These are phyloP conservation scores for Marronus borbonicus DNA, from an alignment of 2,888 invertebrate genomes.

Conservation along the genomic window DNA sequence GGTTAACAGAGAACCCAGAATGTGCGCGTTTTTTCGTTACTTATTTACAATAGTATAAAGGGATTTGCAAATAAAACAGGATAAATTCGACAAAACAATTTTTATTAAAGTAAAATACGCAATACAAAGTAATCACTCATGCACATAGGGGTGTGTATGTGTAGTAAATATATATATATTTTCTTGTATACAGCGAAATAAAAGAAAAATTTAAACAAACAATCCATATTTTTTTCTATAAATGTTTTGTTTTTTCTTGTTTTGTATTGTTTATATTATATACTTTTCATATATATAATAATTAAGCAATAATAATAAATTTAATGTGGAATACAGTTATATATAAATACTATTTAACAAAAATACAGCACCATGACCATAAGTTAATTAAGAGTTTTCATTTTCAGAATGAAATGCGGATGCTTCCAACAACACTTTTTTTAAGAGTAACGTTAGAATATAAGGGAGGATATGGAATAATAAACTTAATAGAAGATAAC, in stretches of 20 bases:
- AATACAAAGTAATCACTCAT: conserved; percentile 51
- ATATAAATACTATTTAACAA: conserved; percentile 54
- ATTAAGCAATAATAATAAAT: conserved; percentile 52
- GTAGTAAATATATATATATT: conserved; percentile 49
- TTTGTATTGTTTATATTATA: conserved; percentile 24
- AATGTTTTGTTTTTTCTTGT: conserved; percentile 45
- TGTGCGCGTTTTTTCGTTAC: too few species aligned
- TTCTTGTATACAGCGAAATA: conserved; percentile 45
- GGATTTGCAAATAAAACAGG: too few species aligned
- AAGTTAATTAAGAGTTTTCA: conserved; percentile 47
- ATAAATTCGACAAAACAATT: conserved; percentile 48
- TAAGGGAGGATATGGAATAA: background rate
- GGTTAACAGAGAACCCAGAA: too few species aligned
- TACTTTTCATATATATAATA: conserved; percentile 27
- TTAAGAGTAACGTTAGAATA: conserved; percentile 1
- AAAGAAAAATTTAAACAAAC: conserved; percentile 44
- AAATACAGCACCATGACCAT: conserved; percentile 54
- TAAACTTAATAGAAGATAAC: conserved; percentile 6
- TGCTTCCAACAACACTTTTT: background rate
- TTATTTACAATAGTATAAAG: too few species aligned
- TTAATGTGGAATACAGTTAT: conserved; percentile 52
- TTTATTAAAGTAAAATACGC: conserved; percentile 52
- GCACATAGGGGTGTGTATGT: conserved; percentile 47
- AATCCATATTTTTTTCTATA: conserved; percentile 51
- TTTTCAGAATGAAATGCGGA: conserved; percentile 31